Conservation (phyloP, 2,888 invertebrate genomes). For the Hirtodrosophila cameraria region DNA sequence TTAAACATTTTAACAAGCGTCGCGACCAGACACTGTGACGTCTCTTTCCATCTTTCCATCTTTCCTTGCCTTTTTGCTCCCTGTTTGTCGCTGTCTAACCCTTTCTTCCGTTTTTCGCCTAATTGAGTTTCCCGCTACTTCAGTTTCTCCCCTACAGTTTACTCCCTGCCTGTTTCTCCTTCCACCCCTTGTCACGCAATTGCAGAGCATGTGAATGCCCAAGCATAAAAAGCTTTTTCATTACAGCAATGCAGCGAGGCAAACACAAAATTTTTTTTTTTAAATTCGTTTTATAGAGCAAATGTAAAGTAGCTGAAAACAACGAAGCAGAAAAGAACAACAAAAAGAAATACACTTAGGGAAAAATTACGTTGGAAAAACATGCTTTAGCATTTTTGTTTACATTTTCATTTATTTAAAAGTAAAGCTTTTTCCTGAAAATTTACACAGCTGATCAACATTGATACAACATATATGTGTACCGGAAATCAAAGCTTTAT, state of each 20-base stretch:
- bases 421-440: too few species aligned
- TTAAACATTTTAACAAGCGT: conserved; percentile 50
- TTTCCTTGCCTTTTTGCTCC: conserved; percentile 1
- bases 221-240: conserved; percentile 68
- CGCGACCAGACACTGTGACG: background rate
- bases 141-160: conserved; percentile 10
- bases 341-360: too few species aligned
- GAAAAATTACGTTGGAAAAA: too few species aligned
- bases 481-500: too few species aligned
- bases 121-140: conserved; percentile 63
- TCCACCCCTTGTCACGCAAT: conserved; percentile 8
- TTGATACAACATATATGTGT: too few species aligned
- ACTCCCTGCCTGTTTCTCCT: background rate
- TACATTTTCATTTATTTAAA: too few species aligned
- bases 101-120: conserved; percentile 51
- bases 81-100: too few species aligned
- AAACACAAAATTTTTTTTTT: conserved; percentile 41
- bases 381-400: too few species aligned
- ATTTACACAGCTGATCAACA: too few species aligned
- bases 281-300: conserved; percentile 52
- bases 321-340: background rate
- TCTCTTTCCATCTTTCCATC: background rate
- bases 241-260: conserved; percentile 52
- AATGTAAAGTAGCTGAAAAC: conserved; percentile 27
- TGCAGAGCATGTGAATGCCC: conserved; percentile 46